Evolutionary conservation across 2,888 invertebrate species (phyloP).

Genomic region (Phortica magna): DNA sequence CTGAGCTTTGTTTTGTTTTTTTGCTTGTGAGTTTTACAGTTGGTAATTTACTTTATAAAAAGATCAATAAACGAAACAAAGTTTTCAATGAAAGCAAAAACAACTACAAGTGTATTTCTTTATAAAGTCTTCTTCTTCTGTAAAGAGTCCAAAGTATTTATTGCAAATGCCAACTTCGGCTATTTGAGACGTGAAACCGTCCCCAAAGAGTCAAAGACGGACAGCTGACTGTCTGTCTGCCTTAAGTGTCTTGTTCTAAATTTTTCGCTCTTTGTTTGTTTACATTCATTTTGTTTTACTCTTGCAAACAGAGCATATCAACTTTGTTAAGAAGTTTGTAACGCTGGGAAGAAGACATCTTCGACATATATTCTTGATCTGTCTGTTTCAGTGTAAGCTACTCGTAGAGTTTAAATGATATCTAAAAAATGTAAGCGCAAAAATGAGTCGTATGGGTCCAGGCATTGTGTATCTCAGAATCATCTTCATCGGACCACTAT

Average conservation of each 20-base stretch:
- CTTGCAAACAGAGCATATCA: too few relatives aligned
- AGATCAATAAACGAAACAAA: not conserved
- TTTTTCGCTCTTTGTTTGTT: not conserved
- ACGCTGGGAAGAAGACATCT: too few relatives aligned
- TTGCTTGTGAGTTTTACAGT: not conserved
- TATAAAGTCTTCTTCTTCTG: not conserved
- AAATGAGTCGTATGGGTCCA: too few relatives aligned
- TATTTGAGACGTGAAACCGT: constrained; percentile 1
- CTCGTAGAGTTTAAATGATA: too few relatives aligned
- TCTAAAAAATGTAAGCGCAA: too few relatives aligned
- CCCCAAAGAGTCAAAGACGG: not conserved
- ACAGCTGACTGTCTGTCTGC: not conserved
- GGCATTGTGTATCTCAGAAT: too few relatives aligned
- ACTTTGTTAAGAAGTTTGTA: too few relatives aligned
- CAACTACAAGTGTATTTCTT: not conserved
- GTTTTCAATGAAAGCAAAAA: not conserved
- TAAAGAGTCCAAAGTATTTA: not conserved
- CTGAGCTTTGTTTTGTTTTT: not conserved
- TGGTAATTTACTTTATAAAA: not conserved
- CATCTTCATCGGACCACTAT: too few relatives aligned
- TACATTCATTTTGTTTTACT: not conserved
- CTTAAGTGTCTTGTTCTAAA: not conserved
- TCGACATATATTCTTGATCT: too few relatives aligned
- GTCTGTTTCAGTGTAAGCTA: too few relatives aligned
- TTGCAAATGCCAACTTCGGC: not conserved